Conservation (phyloP, 2,797 vertebrate species). For the Melanotaenia trifasciata region DNA sequence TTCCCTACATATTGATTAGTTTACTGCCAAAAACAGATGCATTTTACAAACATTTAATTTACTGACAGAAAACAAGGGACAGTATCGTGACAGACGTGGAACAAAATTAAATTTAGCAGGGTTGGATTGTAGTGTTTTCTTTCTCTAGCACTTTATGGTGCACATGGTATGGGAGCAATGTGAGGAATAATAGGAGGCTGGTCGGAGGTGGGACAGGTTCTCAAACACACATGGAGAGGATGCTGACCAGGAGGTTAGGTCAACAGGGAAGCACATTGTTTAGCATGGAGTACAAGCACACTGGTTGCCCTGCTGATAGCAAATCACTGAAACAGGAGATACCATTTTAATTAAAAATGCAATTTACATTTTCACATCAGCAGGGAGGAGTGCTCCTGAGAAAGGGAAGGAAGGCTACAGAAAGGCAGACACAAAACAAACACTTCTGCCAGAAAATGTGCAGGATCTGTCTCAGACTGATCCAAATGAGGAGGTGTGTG, state of each 20-base stretch:
- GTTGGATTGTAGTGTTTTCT: conserved; percentile 1
- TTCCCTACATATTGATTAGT: neutral
- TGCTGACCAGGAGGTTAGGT: conserved; percentile 39
- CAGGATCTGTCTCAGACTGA: conserved; percentile 43
- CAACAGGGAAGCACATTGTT: conserved; percentile 55
- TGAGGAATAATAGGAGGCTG: conserved; percentile 36
- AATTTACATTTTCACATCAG: conserved; percentile 54
- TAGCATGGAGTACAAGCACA: conserved; percentile 31
- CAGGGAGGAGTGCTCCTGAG: conserved; percentile 41
- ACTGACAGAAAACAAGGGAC: conserved; percentile 1
- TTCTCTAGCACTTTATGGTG: conserved; percentile 20
- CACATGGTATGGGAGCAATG: conserved; percentile 9
- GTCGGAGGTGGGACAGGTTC: conserved; percentile 42
- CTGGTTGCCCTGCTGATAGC: conserved; percentile 32
- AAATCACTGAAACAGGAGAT: conserved; percentile 44
- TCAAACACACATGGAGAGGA: conserved; percentile 36
- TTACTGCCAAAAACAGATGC: conserved; percentile 4
- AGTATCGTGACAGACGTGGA: neutral
- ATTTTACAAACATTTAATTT: conserved; percentile 6
- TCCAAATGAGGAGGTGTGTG: conserved; percentile 49
- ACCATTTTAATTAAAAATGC: conserved; percentile 70
- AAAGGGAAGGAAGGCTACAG: conserved; percentile 25
- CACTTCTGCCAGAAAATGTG: conserved; percentile 53
- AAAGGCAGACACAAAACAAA: conserved; percentile 64
- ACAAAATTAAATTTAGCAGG: conserved; percentile 2